Evolutionary conservation across 2,113 vertebrate genomes (phyloP).

Genomic region (Zeus faber): DNA sequence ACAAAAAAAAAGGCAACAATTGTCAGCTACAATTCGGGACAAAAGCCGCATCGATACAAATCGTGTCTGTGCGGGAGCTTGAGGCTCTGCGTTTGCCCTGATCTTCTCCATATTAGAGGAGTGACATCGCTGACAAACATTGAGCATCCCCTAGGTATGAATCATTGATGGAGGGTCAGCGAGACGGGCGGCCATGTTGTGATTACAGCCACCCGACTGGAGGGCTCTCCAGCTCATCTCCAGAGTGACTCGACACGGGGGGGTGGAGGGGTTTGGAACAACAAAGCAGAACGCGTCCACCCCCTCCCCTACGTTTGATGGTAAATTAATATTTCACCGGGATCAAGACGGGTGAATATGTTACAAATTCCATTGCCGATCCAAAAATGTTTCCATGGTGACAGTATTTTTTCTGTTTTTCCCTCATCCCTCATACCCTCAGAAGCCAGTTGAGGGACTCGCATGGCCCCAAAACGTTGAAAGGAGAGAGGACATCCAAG

Average conservation of each 20-base stretch:
- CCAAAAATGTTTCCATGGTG: constrained; percentile 9
- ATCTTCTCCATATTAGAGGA: constrained; percentile 36
- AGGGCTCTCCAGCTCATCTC: constrained; percentile 12
- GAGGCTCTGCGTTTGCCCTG: constrained; percentile 17
- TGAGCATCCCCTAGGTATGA: constrained; percentile 21
- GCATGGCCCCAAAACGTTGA: neutral
- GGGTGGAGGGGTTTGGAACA: neutral
- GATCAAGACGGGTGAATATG: constrained; percentile 24
- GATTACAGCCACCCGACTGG: constrained; percentile 24
- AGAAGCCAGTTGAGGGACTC: neutral
- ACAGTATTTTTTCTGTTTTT: constrained; percentile 18
- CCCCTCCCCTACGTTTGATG: constrained; percentile 6
- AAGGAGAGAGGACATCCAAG: neutral
- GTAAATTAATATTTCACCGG: constrained; percentile 27
- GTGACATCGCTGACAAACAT: constrained; percentile 34
- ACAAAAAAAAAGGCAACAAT: too few relatives aligned
- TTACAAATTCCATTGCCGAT: constrained; percentile 28
- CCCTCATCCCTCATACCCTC: too few relatives aligned
- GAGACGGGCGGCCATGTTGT: constrained; percentile 21
- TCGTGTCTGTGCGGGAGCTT: neutral
- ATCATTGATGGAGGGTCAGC: constrained; percentile 30
- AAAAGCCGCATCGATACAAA: neutral
- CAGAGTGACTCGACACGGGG: neutral
- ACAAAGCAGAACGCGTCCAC: neutral
- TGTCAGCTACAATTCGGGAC: too few relatives aligned